Percentiles rank a stretch among this genome's conserved stretches.
phyloP scores from a whole-genome alignment of 1,140 invertebrate genomes.

The Metaphire vulgaris region DNA sequence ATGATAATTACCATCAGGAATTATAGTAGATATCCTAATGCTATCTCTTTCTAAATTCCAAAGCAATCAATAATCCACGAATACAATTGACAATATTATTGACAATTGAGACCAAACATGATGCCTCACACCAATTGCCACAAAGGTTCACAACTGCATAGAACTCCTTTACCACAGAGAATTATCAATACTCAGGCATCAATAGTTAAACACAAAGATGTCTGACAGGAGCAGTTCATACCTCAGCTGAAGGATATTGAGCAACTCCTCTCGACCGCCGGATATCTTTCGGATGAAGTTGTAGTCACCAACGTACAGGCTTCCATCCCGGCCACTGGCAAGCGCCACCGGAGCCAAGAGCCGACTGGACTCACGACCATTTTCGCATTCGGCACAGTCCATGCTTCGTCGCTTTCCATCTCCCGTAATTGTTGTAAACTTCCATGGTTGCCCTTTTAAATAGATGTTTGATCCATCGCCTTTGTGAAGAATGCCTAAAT shows the following conservation, averaged over 20 bases:
- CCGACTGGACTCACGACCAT: conserved; percentile 73
- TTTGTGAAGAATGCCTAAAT: conserved; percentile 80
- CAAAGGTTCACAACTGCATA: too few relatives aligned
- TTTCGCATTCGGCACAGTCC: conserved; percentile 64
- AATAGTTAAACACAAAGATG: too few relatives aligned
- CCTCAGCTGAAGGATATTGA: conserved; percentile 82
- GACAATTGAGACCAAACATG: too few relatives aligned
- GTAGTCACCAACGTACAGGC: conserved; percentile 89
- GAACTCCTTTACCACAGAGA: too few relatives aligned
- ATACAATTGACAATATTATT: too few relatives aligned
- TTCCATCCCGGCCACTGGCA: conserved; percentile 80
- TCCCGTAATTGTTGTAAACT: conserved; percentile 84
- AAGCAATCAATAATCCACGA: too few relatives aligned
- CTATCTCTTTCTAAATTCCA: too few relatives aligned
- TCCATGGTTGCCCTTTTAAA: conserved; percentile 81
- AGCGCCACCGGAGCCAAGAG: conserved; percentile 86
- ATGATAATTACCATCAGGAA: too few relatives aligned
- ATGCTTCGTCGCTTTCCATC: conserved; percentile 80
- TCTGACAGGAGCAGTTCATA: too few relatives aligned
- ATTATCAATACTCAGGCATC: too few relatives aligned
- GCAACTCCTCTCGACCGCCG: conserved; percentile 62
- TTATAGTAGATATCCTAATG: too few relatives aligned
- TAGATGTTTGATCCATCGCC: conserved; percentile 95
- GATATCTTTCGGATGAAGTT: conserved; percentile 84
- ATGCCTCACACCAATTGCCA: too few relatives aligned